Base-by-base conservation (phyloP, 1,140 invertebrate species). In the Nasonia vitripennis region DNA sequence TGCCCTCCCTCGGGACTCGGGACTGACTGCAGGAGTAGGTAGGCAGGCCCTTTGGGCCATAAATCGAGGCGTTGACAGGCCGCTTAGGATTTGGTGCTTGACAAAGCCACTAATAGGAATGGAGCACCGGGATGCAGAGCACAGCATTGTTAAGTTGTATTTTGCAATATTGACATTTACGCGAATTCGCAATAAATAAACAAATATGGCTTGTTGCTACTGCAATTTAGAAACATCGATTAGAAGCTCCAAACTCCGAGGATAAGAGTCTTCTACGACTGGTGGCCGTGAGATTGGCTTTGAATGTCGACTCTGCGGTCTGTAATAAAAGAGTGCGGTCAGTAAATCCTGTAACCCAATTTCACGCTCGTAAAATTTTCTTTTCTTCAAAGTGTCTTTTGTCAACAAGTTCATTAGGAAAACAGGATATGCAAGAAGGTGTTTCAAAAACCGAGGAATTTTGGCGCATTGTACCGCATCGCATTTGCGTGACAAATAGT, bases 331-430 rank as follows among this genome's bases (percentile, higher is more conserved):
- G 45, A 34, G 45, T 84, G 74, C 17, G 75, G 75, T 70, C 45
- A n/a, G 34, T 78, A 51, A 78, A 68, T 41, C 70, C 41, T 73
- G 17, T 80, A 80, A 85, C 73, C 79, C 48, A 41, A 81, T 80
- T 74, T 45, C 68, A 37, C 55, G 62, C 48, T 73, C n/a, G 27
- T 85, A 83, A 87, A 83, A 31, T 75, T 87, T 86, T 85, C 81
- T 77, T 87, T 87, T 88, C 84, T 81, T 78, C 55, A 84, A 85
- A 84, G 78, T 88, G 83, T 87, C 81, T 87, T 85, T 85, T 84
- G 87, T 85, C 80, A 87, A 87, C 62, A 85, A 51, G 45, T 81
- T 85, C 83, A 55, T 74, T 70, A 84, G 87, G 84, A 48, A 37
- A 86, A 23, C 84, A 88, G 77, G n/a, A 84, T n/a, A 27, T 41